Conservation (phyloP, 92 coral and sea anemone species). For the Montipora capitata region DNA sequence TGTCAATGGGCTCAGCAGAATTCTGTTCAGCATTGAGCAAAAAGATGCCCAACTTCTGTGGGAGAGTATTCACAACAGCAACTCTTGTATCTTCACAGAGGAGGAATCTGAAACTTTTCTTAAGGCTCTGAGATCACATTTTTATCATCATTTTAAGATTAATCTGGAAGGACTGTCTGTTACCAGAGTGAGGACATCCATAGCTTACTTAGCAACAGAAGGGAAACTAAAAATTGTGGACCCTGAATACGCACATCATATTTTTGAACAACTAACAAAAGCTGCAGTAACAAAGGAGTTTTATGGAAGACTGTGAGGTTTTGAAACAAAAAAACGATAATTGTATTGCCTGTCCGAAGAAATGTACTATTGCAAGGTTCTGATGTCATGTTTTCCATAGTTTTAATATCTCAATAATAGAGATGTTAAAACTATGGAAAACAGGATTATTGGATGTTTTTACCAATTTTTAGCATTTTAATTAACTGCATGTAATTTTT, state of each 20-base stretch:
- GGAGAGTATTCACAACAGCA: conserved; percentile 74
- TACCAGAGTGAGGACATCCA: conserved; percentile 82
- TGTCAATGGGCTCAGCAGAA: conserved; percentile 77
- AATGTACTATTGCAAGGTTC: too few species aligned
- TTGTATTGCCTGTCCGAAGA: too few species aligned
- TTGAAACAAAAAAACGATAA: too few species aligned
- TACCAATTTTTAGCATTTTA: too few species aligned
- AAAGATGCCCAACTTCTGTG: conserved; percentile 86
- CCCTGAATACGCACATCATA: conserved; percentile 77
- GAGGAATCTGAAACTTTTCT: conserved; percentile 85
- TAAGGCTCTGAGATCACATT: conserved; percentile 86
- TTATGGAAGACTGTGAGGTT: conserved; percentile 71
- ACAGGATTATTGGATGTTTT: too few species aligned
- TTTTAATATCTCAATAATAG: too few species aligned
- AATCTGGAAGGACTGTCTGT: conserved; percentile 78
- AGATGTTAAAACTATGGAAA: too few species aligned
- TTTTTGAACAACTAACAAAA: conserved; percentile 88
- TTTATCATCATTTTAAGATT: conserved; percentile 94
- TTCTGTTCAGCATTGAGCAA: conserved; percentile 77
- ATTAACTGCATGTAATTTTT: too few species aligned
- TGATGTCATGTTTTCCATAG: too few species aligned
- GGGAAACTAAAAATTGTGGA: conserved; percentile 92
- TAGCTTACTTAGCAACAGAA: conserved; percentile 86
- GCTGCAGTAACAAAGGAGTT: conserved; percentile 67
- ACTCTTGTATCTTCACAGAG: conserved; percentile 83